Conservation (phyloP, 2,797 vertebrate genomes). For the Hyperoplus immaculatus region DNA sequence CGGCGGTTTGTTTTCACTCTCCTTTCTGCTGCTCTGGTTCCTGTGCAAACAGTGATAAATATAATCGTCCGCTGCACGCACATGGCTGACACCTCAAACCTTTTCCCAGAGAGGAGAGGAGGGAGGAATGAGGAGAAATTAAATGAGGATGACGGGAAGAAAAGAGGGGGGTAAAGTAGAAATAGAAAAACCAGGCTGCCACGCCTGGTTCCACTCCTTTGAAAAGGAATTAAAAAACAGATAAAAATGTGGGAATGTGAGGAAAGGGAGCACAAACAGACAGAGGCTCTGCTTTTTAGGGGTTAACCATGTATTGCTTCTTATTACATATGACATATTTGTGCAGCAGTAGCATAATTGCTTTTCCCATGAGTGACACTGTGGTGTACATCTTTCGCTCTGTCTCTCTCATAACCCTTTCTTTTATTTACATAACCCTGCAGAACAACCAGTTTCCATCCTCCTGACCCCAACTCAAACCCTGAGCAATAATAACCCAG, state of each 20-base stretch:
- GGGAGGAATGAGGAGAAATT: slow-evolving; percentile 15
- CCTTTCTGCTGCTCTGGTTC: slow-evolving; percentile 65
- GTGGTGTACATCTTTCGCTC: slow-evolving; percentile 36
- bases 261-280: slow-evolving; percentile 22
- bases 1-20: slow-evolving; percentile 64
- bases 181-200: slow-evolving; percentile 40
- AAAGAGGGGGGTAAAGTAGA: slow-evolving; percentile 2
- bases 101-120: slow-evolving; percentile 33
- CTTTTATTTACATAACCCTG: slow-evolving; percentile 71
- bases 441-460: slow-evolving; percentile 60
- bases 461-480: slow-evolving; percentile 54
- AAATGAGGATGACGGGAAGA: slow-evolving; percentile 35
- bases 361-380: slow-evolving; percentile 52
- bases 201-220: slow-evolving; percentile 55
- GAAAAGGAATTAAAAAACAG: slow-evolving; percentile 64
- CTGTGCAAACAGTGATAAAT: slow-evolving; percentile 81
- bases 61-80: slow-evolving; percentile 60
- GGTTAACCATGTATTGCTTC: slow-evolving; percentile 49
- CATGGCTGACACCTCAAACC: slow-evolving; percentile 59
- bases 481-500: slow-evolving; percentile 57
- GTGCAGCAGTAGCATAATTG: slow-evolving; percentile 31
- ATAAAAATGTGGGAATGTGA: slow-evolving; percentile 33
- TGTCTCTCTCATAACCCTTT: slow-evolving; percentile 66
- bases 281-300: slow-evolving; percentile 6
- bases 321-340: slow-evolving; percentile 41